Base-by-base conservation (phyloP, 2,113 vertebrate species). In the Clarias batrachus region DNA sequence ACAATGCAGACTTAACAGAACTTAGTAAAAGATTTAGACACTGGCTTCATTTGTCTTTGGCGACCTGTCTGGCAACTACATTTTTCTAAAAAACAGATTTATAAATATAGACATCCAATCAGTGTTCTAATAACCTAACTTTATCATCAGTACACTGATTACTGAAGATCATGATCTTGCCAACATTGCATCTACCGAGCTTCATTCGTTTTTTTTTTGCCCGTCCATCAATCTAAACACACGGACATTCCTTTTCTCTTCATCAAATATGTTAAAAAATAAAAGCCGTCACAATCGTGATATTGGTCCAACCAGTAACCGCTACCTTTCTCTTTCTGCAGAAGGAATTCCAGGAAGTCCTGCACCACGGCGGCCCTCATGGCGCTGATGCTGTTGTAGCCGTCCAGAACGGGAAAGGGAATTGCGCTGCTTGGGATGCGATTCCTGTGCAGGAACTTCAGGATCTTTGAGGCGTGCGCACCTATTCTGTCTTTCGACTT, bases 301-400 rank as follows among this genome's bases (percentile, higher is more conserved):
- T 4, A 37, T 48, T 7, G 25, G 37, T 48, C 48, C 14, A 2
- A 56, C 14, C n/a, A 17, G 13, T 30, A 16, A 1, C 3, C 1
- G 0, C 56, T 85, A 99, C 98, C 98, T 91, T 96, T 98, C 87
- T 99, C 97, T 85, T 97, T 99, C 11, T 98, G 96, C 63, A 97
- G 91, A 0, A 99, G 94, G 0, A 95, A 95, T 11, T 99, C 97
- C 90, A 99, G 86, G 83, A 93, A 96, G 84, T 98, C 97, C 92
- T 96, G 97, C 37, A 99, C 89, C 17, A 99, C 96, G 1, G 97
- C 97, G 0, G 97, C 96, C 52, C 98, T 94, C 98, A 99, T 98
- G 60, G 95, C 96, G 63, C 97, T 97, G 93, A 99, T 95, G 81
- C 97, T 99, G 86, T 97, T 97, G 93, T 97, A 99, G 91, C 98